Base-by-base conservation (phyloP, 2,888 invertebrate species). In the Asteroscopus sphinx region DNA sequence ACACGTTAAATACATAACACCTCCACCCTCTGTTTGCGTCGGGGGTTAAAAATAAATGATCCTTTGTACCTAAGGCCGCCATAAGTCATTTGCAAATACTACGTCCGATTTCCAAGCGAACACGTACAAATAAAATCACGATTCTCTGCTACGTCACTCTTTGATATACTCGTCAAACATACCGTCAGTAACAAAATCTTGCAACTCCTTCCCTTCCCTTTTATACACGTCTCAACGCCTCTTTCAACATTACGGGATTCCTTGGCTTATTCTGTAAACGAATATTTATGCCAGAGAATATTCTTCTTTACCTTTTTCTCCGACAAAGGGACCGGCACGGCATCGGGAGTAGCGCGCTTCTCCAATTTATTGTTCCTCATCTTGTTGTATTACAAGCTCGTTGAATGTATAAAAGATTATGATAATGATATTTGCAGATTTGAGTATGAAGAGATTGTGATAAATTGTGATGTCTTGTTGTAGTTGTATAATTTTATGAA, bases 321-420 rank as follows among this genome's bases (percentile, higher is more conserved):
- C 39, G 13, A 8, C 12, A 15, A 33, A 15, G 11, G 3, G 2
- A 21, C 17, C 41, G 36, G 13, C n/a, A n/a, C n/a, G n/a, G n/a
- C n/a, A n/a, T n/a, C n/a, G n/a, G n/a, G n/a, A n/a, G n/a, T n/a
- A n/a, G n/a, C n/a, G n/a, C n/a, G n/a, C n/a, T n/a, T n/a, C n/a
- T n/a, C n/a, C n/a, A n/a, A n/a, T n/a, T n/a, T n/a, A n/a, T n/a
- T n/a, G n/a, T n/a, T n/a, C n/a, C n/a, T n/a, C n/a, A n/a, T n/a
- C n/a, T n/a, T n/a, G n/a, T n/a, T n/a, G n/a, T n/a, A n/a, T n/a
- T n/a, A 17, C n/a, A 21, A 36, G 1, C n/a, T 25, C 30, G 30
- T 13, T 15, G 16, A 48, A 53, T 67, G 53, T 47, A 41, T 40
- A 40, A 52, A 45, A 60, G 44, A 64, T 67, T 68, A 67, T 51